Evolutionary conservation across 1,140 invertebrate species (phyloP), one percentile per base, ranked within the genome.

Genomic region (Seison nebaliae): DNA sequence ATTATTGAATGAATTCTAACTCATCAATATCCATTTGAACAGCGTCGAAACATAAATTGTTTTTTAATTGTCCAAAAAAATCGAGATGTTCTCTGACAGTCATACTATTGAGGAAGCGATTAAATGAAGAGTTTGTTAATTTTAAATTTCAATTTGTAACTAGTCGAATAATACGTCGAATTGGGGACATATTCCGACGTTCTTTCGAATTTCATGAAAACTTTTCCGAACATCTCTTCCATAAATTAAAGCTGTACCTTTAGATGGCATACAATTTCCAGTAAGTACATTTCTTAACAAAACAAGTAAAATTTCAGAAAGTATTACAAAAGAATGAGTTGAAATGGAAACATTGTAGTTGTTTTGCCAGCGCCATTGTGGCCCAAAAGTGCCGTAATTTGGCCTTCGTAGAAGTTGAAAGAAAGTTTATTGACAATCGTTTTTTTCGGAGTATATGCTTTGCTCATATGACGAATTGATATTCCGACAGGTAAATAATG

Each of bases 201-300:
- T 52, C 35, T 53, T 49, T 12, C 63, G 47, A 21, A 65, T 64
- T n/a, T 46, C 42, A 38, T 54, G 48, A 52, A 65, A 63, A 28
- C 61, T 49, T 7, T 39, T 54, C 29, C 48, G 46, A 4, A 73
- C 67, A 49, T 74, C 71, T 47, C 71, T 64, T 3, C 74, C 74
- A 51, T 74, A 74, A 12, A 79, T 69, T 38, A 68, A 67, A 2
- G 71, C 75, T 16, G 67, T 69, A 2, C 79, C 79, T 46, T 38
- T 41, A 5, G 55, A 57, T 0, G 70, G 70, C 11, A 69, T 60
- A 1, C 75, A 73, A 8, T 81, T 57, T 2, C 78, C 80, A 2
- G 73, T 76, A 1, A 84, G 53, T 44, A 84, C 76, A 47, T 78
- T 78, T 49, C 53, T 57, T 21, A 11, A 29, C 23, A 19, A 42